Percentiles rank a stretch among this genome's conserved stretches.
Conservation (phyloP, 1,140 invertebrate genomes). For the Drosophila busckii region DNA sequence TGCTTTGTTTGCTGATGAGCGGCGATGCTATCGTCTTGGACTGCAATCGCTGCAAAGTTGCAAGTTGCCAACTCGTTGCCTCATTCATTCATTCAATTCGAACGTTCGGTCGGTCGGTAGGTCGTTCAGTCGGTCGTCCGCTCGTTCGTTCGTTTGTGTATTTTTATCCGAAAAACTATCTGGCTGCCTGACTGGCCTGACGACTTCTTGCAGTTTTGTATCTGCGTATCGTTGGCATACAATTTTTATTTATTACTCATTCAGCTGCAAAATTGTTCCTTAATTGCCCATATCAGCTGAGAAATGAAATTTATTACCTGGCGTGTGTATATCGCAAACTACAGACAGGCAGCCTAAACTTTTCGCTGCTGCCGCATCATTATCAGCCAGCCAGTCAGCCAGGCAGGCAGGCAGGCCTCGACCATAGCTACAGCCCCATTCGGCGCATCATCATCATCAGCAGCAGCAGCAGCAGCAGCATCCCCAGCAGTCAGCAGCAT, state of each 20-base stretch:
- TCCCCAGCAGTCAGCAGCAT: slow-evolving; percentile 32
- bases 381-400: too few relatives aligned
- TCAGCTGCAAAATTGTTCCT: slow-evolving; percentile 79
- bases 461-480: slow-evolving; percentile 11
- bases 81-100: slow-evolving; percentile 55
- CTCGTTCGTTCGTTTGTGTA: slow-evolving; percentile 38
- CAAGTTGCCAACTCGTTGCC: slow-evolving; percentile 12
- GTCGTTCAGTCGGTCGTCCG: not conserved
- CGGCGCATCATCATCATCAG: slow-evolving; percentile 4
- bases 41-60: not conserved
- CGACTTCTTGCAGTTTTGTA: slow-evolving; percentile 72
- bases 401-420: too few relatives aligned
- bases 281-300: slow-evolving; percentile 78
- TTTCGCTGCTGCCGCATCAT: slow-evolving; percentile 69
- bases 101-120: not conserved
- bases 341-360: slow-evolving; percentile 40
- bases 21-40: not conserved
- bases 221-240: slow-evolving; percentile 74
- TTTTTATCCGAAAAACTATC: slow-evolving; percentile 75
- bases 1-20: slow-evolving; percentile 8
- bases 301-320: slow-evolving; percentile 79
- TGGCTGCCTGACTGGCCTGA: slow-evolving; percentile 57
- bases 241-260: slow-evolving; percentile 79
- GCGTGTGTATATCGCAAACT: slow-evolving; percentile 73
- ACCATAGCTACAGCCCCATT: slow-evolving; percentile 18